Percentiles rank a stretch among this genome's conserved stretches.
These are phyloP conservation scores for Drosophila trichaetosa DNA, from an alignment of 2,888 invertebrate genomes.

Conservation along the genomic window DNA sequence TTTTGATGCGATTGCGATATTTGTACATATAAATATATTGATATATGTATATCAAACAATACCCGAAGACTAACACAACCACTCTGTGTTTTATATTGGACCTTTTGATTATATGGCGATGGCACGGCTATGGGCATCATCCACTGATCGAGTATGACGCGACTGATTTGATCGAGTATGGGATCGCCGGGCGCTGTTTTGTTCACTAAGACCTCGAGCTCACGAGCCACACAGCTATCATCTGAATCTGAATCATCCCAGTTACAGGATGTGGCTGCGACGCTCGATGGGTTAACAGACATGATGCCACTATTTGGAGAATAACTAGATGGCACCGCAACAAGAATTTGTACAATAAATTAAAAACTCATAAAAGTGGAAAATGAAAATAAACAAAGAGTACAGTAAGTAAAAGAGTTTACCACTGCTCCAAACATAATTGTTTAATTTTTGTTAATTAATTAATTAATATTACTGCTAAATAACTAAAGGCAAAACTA, in stretches of 20 bases:
- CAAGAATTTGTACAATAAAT: constrained; percentile 47
- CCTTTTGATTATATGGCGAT: constrained; percentile 49
- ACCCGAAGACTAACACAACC: constrained; percentile 37
- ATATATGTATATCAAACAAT: constrained; percentile 43
- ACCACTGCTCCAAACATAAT: constrained; percentile 19
- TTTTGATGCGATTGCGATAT: constrained; percentile 42
- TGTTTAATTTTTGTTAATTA: constrained; percentile 10
- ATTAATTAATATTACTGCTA: constrained; percentile 18
- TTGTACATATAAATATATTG: constrained; percentile 43
- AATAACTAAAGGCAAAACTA: constrained; percentile 16
- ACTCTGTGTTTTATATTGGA: constrained; percentile 39
- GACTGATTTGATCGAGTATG: constrained; percentile 52
- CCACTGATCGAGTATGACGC: constrained; percentile 42
- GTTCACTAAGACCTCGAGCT: constrained; percentile 42
- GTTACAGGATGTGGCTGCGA: constrained; percentile 38
- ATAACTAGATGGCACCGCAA: constrained; percentile 51
- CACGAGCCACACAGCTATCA: constrained; percentile 54
- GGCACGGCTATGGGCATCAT: constrained; percentile 46
- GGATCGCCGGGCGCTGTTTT: constrained; percentile 57
- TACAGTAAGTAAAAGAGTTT: constrained; percentile 48
- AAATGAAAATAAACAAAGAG: constrained; percentile 72
- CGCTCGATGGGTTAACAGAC: constrained; percentile 48
- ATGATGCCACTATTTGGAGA: constrained; percentile 46
- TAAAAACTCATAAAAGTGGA: constrained; percentile 51
- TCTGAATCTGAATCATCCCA: constrained; percentile 73